These are phyloP conservation scores for Ectemnius cavifrons DNA, from an alignment of 2,888 invertebrate genomes.

Conservation along the genomic window DNA sequence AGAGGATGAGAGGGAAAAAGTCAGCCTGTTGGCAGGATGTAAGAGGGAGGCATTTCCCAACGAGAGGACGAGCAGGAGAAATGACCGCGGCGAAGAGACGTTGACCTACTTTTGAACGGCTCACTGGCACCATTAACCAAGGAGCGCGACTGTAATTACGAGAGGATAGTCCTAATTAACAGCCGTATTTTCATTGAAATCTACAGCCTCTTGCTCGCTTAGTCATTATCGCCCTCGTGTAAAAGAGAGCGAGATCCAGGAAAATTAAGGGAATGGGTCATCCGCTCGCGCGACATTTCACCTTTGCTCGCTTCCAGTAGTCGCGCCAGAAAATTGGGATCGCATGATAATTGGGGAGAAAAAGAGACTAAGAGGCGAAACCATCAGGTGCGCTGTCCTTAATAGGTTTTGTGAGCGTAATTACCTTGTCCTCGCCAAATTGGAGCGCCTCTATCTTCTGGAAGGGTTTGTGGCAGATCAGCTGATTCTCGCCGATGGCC, in stretches of 20 bases:
- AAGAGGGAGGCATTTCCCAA: constrained; percentile 26
- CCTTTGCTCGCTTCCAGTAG: neutral
- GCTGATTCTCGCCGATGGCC: constrained; percentile 91
- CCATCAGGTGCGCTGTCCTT: neutral
- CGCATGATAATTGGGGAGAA: neutral
- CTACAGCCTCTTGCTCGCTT: constrained; percentile 45
- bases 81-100: constrained; percentile 21
- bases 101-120: constrained; percentile 67
- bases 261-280: constrained; percentile 63
- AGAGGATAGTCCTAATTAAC: constrained; percentile 72
- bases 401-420: neutral
- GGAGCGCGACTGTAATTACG: constrained; percentile 67
- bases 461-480: constrained; percentile 93
- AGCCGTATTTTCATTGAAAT: constrained; percentile 65
- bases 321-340: neutral
- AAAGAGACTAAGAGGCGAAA: neutral
- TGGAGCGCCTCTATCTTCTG: constrained; percentile 87
- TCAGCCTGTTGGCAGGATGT: constrained; percentile 22
- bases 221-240: constrained; percentile 62
- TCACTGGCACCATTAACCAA: constrained; percentile 60
- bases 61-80: constrained; percentile 21
- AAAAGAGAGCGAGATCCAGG: constrained; percentile 31
- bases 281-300: constrained; percentile 24
- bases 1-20: constrained; percentile 26
- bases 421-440: constrained; percentile 86